Base-by-base conservation (phyloP, 2,797 vertebrate species). In the Scolopax bukidnonensis region DNA sequence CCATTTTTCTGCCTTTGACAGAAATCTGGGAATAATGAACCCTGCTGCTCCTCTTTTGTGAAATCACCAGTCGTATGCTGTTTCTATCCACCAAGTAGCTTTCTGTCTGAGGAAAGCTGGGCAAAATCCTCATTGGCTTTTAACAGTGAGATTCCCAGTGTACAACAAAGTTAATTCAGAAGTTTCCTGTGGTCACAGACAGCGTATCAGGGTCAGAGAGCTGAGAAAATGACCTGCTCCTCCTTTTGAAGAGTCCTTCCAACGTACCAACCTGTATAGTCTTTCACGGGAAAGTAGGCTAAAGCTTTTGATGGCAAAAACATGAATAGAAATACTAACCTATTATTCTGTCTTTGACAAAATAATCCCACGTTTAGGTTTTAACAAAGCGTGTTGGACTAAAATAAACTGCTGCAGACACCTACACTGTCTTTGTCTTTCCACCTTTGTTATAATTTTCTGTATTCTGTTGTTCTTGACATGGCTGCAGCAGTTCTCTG, bases 21-120 rank as follows among this genome's bases (percentile, higher is more conserved):
- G 70, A 82, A 90, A 68, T 56, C 67, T 94, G 84, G 47, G 63
- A 87, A 74, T 87, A 91, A 65, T 51, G 87, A 92, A 71, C 18
- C 12, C 64, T 50, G 54, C 43, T 60, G 43, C 16, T 61, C 24
- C 28, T 76, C 36, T 81, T 76, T 74, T 80, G 70, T 95, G 78
- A 81, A 57, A 81, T 65, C 45, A 91, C 30, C 65, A 75, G 45
- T 41, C 6, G 1, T 91, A 53, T 83, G 53, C 94, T 47, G 45
- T 89, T 94, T 87, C 81, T 77, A 4, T 85, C 45, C 45, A 71
- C 28, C 10, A 45, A 50, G 16, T 40, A 78, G 17, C 48, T 82
- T 84, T 87, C 67, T 84, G n/a, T 57, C 36, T 87, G 74, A 68
- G 56, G 19, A 83, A 71, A 59, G 50, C 7, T 11, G 36, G 43